Conservation (phyloP, 2,888 invertebrate species). For the Hecatera dysodea region DNA sequence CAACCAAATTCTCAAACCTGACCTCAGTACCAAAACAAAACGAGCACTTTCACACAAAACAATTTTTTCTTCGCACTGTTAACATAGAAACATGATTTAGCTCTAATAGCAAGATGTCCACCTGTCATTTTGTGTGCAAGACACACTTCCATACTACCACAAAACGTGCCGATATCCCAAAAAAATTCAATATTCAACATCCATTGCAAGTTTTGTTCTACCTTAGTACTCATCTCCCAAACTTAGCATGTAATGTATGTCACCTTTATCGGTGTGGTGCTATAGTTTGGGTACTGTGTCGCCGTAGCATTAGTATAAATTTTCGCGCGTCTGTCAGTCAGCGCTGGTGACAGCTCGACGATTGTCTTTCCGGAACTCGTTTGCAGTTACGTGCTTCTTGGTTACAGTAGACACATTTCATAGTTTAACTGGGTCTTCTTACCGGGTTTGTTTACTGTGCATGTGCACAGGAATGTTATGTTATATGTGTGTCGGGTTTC, state of each 20-base stretch:
- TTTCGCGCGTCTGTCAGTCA: conserved; percentile 75
- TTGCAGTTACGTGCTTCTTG: conserved; percentile 63
- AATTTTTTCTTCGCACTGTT: conserved; percentile 51
- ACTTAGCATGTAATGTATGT: conserved; percentile 22
- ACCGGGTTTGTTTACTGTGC: conserved; percentile 36
- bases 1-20: conserved; percentile 20
- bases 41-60: conserved; percentile 30
- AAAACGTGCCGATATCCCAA: background rate
- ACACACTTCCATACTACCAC: conserved; percentile 59
- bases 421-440: conserved; percentile 58
- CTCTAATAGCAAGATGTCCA: conserved; percentile 74
- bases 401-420: conserved; percentile 55
- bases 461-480: conserved; percentile 12
- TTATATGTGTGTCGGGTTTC: background rate
- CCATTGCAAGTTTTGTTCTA: conserved; percentile 16
- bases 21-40: conserved; percentile 27
- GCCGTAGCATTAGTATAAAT: conserved; percentile 74
- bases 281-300: conserved; percentile 3
- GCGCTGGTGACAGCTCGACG: conserved; percentile 67
- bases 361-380: conserved; percentile 74
- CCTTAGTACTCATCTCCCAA: fast-evolving
- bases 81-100: conserved; percentile 71
- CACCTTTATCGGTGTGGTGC: background rate
- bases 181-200: fast-evolving
- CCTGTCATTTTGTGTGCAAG: conserved; percentile 71